These are phyloP conservation scores for Anoura caudifer DNA, from an alignment of 2,113 vertebrate genomes.

Conservation along the genomic window DNA sequence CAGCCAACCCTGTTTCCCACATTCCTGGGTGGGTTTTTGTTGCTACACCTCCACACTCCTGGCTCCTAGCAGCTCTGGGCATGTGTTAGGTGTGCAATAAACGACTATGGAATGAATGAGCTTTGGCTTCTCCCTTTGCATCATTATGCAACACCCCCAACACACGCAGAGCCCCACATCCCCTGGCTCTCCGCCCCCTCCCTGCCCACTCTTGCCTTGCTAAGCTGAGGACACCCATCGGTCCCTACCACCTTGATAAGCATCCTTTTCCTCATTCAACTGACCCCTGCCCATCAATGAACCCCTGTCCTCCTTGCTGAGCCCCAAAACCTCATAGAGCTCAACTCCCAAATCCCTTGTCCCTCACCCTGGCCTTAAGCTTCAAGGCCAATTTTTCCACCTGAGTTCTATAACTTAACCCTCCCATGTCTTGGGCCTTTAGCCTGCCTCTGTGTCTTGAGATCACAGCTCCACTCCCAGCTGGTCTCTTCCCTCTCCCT, in stretches of 20 bases:
- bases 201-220: background rate
- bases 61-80: background rate
- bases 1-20: background rate
- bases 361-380: no score
- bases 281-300: background rate
- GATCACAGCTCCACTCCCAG: background rate
- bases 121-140: background rate
- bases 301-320: background rate
- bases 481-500: background rate
- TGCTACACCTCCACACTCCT: background rate
- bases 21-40: background rate
- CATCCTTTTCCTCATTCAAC: background rate
- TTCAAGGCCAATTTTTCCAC: background rate
- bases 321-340: background rate
- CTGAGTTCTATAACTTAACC: background rate
- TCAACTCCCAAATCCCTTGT: background rate
- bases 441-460: background rate
- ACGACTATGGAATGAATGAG: background rate
- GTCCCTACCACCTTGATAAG: background rate
- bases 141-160: background rate
- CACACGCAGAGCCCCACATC: background rate
- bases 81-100: background rate
- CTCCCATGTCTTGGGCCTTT: background rate
- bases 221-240: background rate
- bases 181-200: background rate